Base-by-base conservation (phyloP, 1,140 invertebrate genomes). In the Homalodisca vitripennis region DNA sequence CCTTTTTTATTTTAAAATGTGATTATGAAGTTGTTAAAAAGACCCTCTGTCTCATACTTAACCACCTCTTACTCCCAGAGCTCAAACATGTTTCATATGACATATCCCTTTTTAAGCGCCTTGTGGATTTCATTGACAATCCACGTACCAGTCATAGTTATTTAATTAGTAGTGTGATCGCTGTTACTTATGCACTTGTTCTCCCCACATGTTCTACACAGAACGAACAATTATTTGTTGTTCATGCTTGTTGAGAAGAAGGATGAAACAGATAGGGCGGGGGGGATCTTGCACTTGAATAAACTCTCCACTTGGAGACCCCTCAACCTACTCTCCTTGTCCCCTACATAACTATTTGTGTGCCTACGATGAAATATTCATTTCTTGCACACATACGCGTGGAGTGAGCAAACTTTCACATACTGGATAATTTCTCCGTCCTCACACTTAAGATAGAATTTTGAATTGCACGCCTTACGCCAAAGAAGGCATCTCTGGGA, bases 1-100 rank as follows among this genome's bases (percentile, higher is more conserved):
- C 74, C 26, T 77, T 75, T 74, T 80, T 80, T 2, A 77, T 75
- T 74, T 78, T 76, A 62, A 78, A 79, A 78, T 22, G 24, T 72
- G 60, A 77, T 75, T 12, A 79, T 74, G 60, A 77, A 78, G 3
- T 67, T 68, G 0, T 57, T 41, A 66, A 80, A 79, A 10, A 80
- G 65, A 1, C 77, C 77, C 47, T 30, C 48, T 1, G 27, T 68
- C n/a, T 75, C 69, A 51, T 60, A 73, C 13, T 67, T 55, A 1
- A 29, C 62, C 0, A 69, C 65, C 51, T 77, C 17, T 66, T 79
- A 79, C 31, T 79, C 70, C 75, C 78, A 81, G 14, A 81, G 74
- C 73, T 82, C 78, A 47, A 69, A 73, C 22, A 81, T 72, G 22
- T 77, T 55, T 3, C 78, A 0, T 30, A 83, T 72, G 66, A 69